Percentiles rank a stretch among this genome's conserved stretches.
Conservation (phyloP, 2,888 invertebrate species). For the Troilus luridus region DNA sequence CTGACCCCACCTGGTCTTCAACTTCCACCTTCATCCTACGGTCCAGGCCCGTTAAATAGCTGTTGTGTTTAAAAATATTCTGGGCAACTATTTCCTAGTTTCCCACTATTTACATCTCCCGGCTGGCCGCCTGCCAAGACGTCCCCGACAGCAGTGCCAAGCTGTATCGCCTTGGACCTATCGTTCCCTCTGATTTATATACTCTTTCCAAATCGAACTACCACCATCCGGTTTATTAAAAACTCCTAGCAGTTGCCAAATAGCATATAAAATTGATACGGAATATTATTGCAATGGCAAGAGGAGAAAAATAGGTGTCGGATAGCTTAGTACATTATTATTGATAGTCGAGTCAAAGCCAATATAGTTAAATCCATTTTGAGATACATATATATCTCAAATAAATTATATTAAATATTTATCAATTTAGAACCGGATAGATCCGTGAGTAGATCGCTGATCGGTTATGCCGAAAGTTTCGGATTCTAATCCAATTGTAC, state of each 20-base stretch:
- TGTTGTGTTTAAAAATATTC: constrained; percentile 48
- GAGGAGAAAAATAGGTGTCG: not conserved
- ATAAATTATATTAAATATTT: too few species aligned
- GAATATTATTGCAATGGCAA: constrained; percentile 10
- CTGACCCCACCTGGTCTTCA: not conserved
- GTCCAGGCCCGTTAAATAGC: not conserved
- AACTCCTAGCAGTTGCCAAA: constrained; percentile 44
- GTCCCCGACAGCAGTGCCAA: constrained; percentile 21
- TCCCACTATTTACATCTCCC: constrained; percentile 55
- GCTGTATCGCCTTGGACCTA: constrained; percentile 39
- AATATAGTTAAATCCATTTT: not conserved
- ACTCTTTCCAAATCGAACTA: constrained; percentile 48
- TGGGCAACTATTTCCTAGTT: constrained; percentile 51
- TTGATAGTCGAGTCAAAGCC: not conserved
- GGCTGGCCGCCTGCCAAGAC: constrained; percentile 46
- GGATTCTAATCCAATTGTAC: too few species aligned
- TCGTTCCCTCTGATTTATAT: constrained; percentile 44
- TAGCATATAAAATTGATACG: constrained; percentile 47
- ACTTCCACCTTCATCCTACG: not conserved
- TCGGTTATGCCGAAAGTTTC: too few species aligned
- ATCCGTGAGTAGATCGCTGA: too few species aligned
- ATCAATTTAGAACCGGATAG: too few species aligned
- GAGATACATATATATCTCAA: too few species aligned
- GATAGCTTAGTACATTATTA: not conserved
- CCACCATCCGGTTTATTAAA: constrained; percentile 49